Evolutionary conservation across 2,888 invertebrate species (phyloP), one percentile per base, ranked within the genome.

Genomic region (Caenorhabditis wallacei): DNA sequence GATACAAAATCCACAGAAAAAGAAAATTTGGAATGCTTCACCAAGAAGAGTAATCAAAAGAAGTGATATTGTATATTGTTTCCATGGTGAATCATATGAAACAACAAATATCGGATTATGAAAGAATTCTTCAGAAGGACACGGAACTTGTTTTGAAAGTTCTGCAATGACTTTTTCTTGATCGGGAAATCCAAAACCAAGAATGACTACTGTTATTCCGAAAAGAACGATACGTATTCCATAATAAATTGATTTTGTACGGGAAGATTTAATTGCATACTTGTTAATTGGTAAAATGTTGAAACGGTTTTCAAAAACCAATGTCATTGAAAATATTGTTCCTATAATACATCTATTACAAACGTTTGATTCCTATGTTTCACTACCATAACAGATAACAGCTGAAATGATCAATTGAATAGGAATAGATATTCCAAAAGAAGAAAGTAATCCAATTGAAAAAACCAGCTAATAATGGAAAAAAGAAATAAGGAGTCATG

Each of bases 51-150:
- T 64, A 11, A 64, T 30, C 8, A 64, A 30, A 5, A 48, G 26
- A 10, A 64, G 51, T 24, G 48, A 16, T 2, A 64, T 64, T 10
- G 46, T n/a, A n/a, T 48, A 64, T 13, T 64, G 51, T 13, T 24
- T 26, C 51, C 64, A 64, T 11, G 64, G 64, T 2, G 64, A 24
- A 16, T 64, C 64, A 35, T 51, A 30, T 2, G 64, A 18, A 4
- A 64, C 30, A n/a, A 51, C 64, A 13, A 64, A 51, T 30, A 64
- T 18, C 8, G 48, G 51, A 48, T 64, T 48, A 20, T 18, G 64
- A 13, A 64, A 64, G 35, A 64, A 64, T n/a, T 64, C 64, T 64
- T 64, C 51, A 35, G 64, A 64, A 13, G 64, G 64, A 48, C 64
- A 64, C 1, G 64, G 51, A 30, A 64, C 30, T 18, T 64, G 64